These are phyloP conservation scores for Hydropotes inermis DNA, from an alignment of 2,113 vertebrate species.

Conservation along the genomic window DNA sequence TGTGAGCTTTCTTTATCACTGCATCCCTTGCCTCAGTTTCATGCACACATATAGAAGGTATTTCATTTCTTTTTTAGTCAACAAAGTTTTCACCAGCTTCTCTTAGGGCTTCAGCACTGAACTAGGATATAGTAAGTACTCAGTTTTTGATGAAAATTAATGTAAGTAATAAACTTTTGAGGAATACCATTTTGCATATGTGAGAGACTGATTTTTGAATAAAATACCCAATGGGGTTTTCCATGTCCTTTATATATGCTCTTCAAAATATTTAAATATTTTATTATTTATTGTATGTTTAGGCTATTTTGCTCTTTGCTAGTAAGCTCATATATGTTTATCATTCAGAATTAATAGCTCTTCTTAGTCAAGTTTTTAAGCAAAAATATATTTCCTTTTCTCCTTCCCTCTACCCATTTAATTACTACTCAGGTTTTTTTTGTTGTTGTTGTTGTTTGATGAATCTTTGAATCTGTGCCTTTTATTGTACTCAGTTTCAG, in stretches of 20 bases:
- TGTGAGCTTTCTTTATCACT: not conserved
- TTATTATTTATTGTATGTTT: not conserved
- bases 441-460: not conserved
- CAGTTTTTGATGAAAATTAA: not conserved
- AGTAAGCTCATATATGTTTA: not conserved
- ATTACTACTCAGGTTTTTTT: not conserved
- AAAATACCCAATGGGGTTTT: not conserved
- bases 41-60: rapidly evolving
- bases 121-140: not conserved
- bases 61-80: not conserved
- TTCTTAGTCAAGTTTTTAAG: not conserved
- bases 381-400: not conserved
- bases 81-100: not conserved
- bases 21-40: not conserved
- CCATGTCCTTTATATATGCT: not conserved
- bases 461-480: not conserved
- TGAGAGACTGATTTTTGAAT: not conserved
- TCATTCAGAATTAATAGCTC: not conserved
- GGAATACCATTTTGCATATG: not conserved
- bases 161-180: not conserved
- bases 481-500: not conserved
- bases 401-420: not conserved
- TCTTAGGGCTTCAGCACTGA: not conserved
- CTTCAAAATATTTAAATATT: not conserved
- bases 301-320: not conserved